A percentile compares a stretch with the other conserved stretches of the same genome.
phyloP scores from a whole-genome alignment of 2,113 vertebrate genomes.

The Corvus moneduloides region DNA sequence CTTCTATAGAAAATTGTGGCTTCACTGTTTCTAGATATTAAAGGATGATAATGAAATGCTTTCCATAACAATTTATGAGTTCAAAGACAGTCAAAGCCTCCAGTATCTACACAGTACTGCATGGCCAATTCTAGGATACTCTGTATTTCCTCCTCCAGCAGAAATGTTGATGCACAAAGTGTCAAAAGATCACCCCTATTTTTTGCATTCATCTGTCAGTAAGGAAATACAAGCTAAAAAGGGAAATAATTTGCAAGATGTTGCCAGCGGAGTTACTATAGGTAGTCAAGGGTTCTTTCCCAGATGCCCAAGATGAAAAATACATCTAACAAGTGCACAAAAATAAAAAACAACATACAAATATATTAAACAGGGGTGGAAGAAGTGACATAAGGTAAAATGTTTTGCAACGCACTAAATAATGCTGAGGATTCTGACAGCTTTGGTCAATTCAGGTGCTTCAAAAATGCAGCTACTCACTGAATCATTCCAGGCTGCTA shows the following conservation, averaged over 20 bases:
- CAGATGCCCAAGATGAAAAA: neutral
- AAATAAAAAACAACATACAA: neutral
- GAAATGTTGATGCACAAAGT: neutral
- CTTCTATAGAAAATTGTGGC: neutral
- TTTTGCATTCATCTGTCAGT: neutral
- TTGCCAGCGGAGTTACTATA: neutral
- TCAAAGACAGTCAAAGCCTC: neutral
- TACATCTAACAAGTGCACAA: neutral
- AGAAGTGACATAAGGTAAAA: neutral
- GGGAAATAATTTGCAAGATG: neutral
- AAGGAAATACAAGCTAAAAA: neutral
- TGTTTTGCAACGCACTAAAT: neutral
- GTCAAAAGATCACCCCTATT: neutral
- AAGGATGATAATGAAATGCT: neutral
- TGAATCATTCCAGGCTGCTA: neutral
- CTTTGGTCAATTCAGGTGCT: neutral
- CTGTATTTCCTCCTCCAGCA: neutral
- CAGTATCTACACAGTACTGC: neutral
- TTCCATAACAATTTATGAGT: neutral
- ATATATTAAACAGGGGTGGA: neutral
- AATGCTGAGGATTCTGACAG: neutral
- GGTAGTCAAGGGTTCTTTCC: neutral
- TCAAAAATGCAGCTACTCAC: neutral
- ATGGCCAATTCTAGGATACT: neutral
- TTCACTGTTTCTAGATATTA: neutral